Percentiles rank a stretch among this genome's conserved stretches.
Evolutionary conservation across 2,113 vertebrate genomes (phyloP).

Genomic region (Tetraodon nigroviridis): DNA sequence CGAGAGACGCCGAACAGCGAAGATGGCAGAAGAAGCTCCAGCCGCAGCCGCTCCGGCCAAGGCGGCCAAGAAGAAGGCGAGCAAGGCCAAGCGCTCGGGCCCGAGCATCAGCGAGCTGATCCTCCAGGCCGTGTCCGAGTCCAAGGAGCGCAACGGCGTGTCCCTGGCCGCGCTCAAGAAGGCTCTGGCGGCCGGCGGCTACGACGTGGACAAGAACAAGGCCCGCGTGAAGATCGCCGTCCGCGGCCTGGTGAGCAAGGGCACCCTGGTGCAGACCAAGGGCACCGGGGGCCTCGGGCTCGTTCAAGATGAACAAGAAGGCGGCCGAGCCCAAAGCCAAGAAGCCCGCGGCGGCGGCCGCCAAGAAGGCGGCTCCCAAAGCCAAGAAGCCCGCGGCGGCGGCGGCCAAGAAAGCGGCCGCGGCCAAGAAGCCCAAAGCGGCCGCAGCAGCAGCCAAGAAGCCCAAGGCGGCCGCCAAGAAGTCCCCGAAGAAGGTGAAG

Average conservation of each 20-base stretch:
- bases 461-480: not conserved
- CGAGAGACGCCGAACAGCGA: not conserved
- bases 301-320: conserved; percentile 18
- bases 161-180: not conserved
- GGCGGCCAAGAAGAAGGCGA: conserved; percentile 17
- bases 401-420: not conserved
- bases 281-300: conserved; percentile 19
- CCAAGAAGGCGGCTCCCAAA: not conserved
- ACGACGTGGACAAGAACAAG: conserved; percentile 23
- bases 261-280: conserved; percentile 6
- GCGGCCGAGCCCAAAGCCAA: not conserved
- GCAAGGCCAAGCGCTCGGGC: not conserved
- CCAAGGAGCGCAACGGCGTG: conserved; percentile 11
- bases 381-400: not conserved
- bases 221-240: not conserved
- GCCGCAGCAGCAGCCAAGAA: not conserved
- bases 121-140: not conserved
- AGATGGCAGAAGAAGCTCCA: conserved; percentile 20
- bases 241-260: not conserved
- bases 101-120: conserved; percentile 9
- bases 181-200: not conserved
- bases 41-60: not conserved
- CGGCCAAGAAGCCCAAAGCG: not conserved
- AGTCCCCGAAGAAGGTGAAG: not conserved
- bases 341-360: not conserved